Evolutionary conservation across 2,797 vertebrate genomes (phyloP).

Genomic region (Cyclopterus lumpus): DNA sequence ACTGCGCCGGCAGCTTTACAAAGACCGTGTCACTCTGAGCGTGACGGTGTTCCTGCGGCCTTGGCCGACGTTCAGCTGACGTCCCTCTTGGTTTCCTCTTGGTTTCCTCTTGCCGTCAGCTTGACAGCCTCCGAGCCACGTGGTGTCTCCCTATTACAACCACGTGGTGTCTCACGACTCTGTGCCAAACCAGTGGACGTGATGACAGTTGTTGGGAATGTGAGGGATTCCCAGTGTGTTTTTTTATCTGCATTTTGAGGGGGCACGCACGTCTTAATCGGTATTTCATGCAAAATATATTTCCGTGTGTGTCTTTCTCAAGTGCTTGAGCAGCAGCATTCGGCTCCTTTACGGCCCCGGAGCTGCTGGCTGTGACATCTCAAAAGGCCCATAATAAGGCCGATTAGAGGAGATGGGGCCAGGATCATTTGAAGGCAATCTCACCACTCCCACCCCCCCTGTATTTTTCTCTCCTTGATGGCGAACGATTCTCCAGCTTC

Average conservation of each 20-base stretch:
- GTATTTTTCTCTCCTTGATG: too few relatives aligned
- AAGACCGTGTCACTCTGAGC: slow-evolving; percentile 62
- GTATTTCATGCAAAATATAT: slow-evolving; percentile 4
- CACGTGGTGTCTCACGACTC: slow-evolving; percentile 47
- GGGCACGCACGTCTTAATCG: background rate
- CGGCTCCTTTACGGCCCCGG: slow-evolving; percentile 31
- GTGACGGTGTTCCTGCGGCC: slow-evolving; percentile 32
- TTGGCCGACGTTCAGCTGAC: slow-evolving; percentile 35
- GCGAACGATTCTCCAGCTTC: slow-evolving; percentile 62
- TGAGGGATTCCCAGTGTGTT: background rate
- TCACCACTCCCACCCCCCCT: too few relatives aligned
- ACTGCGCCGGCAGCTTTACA: slow-evolving; percentile 56
- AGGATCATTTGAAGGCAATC: slow-evolving; percentile 43
- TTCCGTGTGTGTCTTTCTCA: slow-evolving; percentile 52
- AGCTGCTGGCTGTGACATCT: slow-evolving; percentile 45
- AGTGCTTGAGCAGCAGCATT: slow-evolving; percentile 73
- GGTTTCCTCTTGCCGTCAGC: slow-evolving; percentile 27
- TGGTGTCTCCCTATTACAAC: slow-evolving; percentile 49
- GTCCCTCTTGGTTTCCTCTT: slow-evolving; percentile 7
- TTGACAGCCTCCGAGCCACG: slow-evolving; percentile 39
- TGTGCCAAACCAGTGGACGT: slow-evolving; percentile 12
- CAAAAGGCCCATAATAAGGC: slow-evolving; percentile 59
- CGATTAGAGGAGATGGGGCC: slow-evolving; percentile 60
- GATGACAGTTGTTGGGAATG: slow-evolving; percentile 4
- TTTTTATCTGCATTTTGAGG: background rate